phyloP scores from a whole-genome alignment of 2,888 invertebrate species.

The Drosophila mimetica region DNA sequence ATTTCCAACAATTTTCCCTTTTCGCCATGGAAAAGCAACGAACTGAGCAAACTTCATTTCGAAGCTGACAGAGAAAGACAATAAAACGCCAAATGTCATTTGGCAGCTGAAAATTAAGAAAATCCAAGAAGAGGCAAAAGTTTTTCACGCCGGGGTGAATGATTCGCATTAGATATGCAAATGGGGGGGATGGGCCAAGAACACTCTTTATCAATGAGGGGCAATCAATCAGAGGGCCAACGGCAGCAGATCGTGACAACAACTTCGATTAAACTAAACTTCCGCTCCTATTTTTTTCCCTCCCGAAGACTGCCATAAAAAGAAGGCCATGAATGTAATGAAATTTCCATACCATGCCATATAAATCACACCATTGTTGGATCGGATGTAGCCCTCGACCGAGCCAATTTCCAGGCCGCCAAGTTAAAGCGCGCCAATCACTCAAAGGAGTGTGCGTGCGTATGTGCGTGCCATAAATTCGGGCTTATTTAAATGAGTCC shows the following conservation, averaged over 20 bases:
- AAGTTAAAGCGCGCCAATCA: slow-evolving; percentile 59
- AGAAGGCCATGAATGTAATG: slow-evolving; percentile 57
- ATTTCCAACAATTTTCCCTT: slow-evolving; percentile 53
- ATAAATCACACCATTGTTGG: slow-evolving; percentile 76
- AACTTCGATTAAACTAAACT: slow-evolving; percentile 78
- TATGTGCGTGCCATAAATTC: slow-evolving; percentile 63
- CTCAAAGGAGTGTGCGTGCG: slow-evolving; percentile 39
- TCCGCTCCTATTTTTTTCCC: slow-evolving; percentile 47
- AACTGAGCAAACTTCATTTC: slow-evolving; percentile 37
- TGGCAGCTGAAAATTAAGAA: slow-evolving; percentile 62
- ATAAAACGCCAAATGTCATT: slow-evolving; percentile 66
- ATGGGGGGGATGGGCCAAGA: neutral
- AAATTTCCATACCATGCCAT: slow-evolving; percentile 62
- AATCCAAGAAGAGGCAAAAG: slow-evolving; percentile 30
- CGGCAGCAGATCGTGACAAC: slow-evolving; percentile 70
- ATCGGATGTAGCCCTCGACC: slow-evolving; percentile 63
- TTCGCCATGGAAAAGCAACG: slow-evolving; percentile 12
- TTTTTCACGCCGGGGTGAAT: slow-evolving; percentile 1
- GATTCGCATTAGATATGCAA: slow-evolving; percentile 35
- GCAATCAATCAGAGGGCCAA: slow-evolving; percentile 72
- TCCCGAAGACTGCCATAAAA: slow-evolving; percentile 39
- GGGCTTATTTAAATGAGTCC: slow-evolving; percentile 70
- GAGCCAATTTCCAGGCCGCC: slow-evolving; percentile 37
- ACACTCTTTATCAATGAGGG: slow-evolving; percentile 39
- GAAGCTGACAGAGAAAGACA: slow-evolving; percentile 35